Evolutionary conservation across 1,140 invertebrate species (phyloP).

Genomic region (Radopholus similis): DNA sequence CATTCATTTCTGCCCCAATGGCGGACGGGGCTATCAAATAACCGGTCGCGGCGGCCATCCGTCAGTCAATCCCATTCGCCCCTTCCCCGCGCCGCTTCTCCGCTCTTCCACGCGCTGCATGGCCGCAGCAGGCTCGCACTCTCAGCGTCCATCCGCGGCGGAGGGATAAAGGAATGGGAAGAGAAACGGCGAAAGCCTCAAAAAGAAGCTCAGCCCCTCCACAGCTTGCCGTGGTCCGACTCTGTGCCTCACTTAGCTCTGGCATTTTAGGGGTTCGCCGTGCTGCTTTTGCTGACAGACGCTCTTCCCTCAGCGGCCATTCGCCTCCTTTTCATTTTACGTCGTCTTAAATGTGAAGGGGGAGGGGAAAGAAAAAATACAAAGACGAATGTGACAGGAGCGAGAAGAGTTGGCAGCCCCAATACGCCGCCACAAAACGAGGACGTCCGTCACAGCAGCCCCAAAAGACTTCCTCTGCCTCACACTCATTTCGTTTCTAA

Average conservation of each 20-base stretch:
- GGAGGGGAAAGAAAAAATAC: neutral
- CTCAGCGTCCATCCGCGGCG: neutral
- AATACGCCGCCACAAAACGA: neutral
- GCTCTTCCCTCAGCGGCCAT: neutral
- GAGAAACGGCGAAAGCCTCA: neutral
- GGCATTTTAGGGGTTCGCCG: too few relatives aligned
- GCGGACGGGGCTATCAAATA: neutral
- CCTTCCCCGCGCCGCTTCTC: neutral
- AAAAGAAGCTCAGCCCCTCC: too few relatives aligned
- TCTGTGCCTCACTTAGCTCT: too few relatives aligned
- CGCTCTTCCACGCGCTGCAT: neutral
- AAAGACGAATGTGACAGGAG: neutral
- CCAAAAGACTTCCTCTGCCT: neutral
- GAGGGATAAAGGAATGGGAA: neutral
- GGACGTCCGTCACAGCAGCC: too few relatives aligned
- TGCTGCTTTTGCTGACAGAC: conserved; percentile 8
- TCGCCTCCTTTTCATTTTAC: neutral
- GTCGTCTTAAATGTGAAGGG: neutral
- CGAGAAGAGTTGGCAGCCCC: neutral
- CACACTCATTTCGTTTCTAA: neutral
- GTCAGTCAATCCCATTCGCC: too few relatives aligned
- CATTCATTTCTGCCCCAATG: too few relatives aligned
- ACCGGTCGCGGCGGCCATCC: neutral
- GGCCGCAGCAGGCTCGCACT: too few relatives aligned
- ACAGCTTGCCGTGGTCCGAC: too few relatives aligned